These are phyloP conservation scores for Drosophila imparisetae DNA, from an alignment of 2,888 invertebrate genomes.

Conservation along the genomic window DNA sequence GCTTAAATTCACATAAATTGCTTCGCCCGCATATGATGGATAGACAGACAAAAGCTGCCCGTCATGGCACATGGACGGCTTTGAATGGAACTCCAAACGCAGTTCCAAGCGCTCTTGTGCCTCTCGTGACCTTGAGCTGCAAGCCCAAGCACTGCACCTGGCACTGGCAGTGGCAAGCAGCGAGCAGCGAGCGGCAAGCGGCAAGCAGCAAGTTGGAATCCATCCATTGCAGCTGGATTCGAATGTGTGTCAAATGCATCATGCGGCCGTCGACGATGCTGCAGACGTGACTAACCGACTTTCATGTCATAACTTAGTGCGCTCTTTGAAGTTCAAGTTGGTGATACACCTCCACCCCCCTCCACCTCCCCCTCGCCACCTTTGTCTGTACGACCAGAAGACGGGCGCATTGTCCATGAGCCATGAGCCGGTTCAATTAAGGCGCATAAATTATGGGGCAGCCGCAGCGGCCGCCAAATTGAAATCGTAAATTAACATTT, in stretches of 20 bases:
- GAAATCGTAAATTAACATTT: conserved; percentile 81
- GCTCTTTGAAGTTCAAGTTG: conserved; percentile 79
- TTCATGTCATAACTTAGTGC: conserved; percentile 78
- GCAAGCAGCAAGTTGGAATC: conserved; percentile 28
- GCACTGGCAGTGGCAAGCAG: conserved; percentile 1
- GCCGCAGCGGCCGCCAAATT: conserved; percentile 73
- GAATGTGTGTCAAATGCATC: conserved; percentile 79
- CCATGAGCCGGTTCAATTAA: conserved; percentile 71
- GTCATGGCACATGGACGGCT: conserved; percentile 45
- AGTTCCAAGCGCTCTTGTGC: conserved; percentile 18
- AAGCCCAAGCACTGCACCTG: conserved; percentile 6
- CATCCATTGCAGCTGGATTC: conserved; percentile 53
- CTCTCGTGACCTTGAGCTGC: conserved; percentile 64
- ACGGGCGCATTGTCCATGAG: conserved; percentile 41
- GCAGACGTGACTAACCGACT: conserved; percentile 80
- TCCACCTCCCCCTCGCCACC: neutral
- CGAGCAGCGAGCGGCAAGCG: conserved; percentile 9
- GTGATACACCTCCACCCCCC: conserved; percentile 13
- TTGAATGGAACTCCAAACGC: conserved; percentile 51
- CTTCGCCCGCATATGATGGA: conserved; percentile 37
- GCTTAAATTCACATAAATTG: conserved; percentile 73
- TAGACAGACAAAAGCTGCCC: conserved; percentile 51
- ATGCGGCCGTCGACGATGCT: conserved; percentile 61
- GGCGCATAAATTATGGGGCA: conserved; percentile 79
- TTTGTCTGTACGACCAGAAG: conserved; percentile 3